A percentile compares a stretch with the other conserved stretches of the same genome.
Evolutionary conservation across 1,140 invertebrate species (phyloP).

Genomic region (Triops cancriformis): DNA sequence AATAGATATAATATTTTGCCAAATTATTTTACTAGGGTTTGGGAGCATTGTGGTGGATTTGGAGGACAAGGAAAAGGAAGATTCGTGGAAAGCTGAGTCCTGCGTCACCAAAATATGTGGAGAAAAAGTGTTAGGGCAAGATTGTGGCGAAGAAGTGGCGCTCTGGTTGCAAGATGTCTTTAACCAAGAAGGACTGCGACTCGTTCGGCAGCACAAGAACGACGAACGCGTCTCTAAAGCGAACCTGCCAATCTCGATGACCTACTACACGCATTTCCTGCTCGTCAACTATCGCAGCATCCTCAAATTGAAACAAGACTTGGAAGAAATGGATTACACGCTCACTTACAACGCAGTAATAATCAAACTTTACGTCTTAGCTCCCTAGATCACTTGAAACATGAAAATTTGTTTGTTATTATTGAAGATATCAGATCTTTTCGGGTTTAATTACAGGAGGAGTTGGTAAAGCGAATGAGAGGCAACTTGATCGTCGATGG

Average conservation of each 20-base stretch:
- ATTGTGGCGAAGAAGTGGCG: conserved; percentile 71
- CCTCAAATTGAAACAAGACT: neutral
- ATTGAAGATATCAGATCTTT: neutral
- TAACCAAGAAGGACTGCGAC: conserved; percentile 52
- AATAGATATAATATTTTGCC: too few relatives aligned
- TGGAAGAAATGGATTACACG: neutral
- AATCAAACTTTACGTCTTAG: too few relatives aligned
- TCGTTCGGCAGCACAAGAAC: conserved; percentile 52
- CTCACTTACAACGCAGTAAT: neutral
- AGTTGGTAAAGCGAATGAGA: conserved; percentile 47
- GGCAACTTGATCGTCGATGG: conserved; percentile 49
- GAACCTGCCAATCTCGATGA: conserved; percentile 48
- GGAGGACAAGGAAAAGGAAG: conserved; percentile 22
- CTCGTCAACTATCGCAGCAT: conserved; percentile 69
- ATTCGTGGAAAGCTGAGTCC: conserved; percentile 36
- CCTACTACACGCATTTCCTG: conserved; percentile 82
- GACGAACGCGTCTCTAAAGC: conserved; percentile 18
- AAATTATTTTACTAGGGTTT: neutral
- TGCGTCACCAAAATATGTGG: conserved; percentile 76
- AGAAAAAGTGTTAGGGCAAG: conserved; percentile 63
- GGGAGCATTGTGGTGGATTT: neutral
- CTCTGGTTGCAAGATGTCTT: conserved; percentile 64
- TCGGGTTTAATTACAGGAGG: conserved; percentile 37
- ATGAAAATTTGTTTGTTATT: neutral
- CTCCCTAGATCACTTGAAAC: too few relatives aligned